Evolutionary conservation across 2,888 invertebrate genomes (phyloP).

Genomic region (Thera britannica): DNA sequence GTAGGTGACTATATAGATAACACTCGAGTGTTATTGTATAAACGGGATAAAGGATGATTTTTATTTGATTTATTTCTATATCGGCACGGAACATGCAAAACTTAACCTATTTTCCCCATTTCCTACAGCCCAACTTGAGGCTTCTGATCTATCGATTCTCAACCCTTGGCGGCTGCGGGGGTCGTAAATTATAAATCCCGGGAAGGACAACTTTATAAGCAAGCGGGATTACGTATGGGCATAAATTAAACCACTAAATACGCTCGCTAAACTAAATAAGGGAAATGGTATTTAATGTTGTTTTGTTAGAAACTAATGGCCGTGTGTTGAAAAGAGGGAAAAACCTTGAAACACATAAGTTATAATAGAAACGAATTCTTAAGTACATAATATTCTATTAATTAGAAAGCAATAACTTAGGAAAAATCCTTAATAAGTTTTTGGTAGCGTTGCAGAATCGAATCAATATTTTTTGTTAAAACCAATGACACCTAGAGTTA

Average conservation of each 20-base stretch:
- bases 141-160: slow-evolving; percentile 42
- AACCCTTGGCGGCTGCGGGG: slow-evolving; percentile 34
- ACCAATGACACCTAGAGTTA: too few relatives aligned
- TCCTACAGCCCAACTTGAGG: slow-evolving; percentile 25
- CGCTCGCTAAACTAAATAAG: slow-evolving; percentile 28
- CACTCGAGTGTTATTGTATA: too few relatives aligned
- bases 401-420: too few relatives aligned
- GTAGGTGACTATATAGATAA: too few relatives aligned
- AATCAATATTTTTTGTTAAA: too few relatives aligned
- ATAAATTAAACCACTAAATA: slow-evolving; percentile 51
- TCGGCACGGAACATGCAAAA: slow-evolving; percentile 3
- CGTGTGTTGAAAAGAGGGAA: background rate
- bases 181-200: slow-evolving; percentile 47
- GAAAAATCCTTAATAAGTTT: too few relatives aligned
- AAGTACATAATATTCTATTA: too few relatives aligned
- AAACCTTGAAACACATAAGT: background rate
- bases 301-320: slow-evolving; percentile 10
- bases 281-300: slow-evolving; percentile 40
- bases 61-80: too few relatives aligned
- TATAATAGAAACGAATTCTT: background rate
- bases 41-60: too few relatives aligned
- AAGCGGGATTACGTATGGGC: slow-evolving; percentile 53
- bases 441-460: too few relatives aligned
- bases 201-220: slow-evolving; percentile 47
- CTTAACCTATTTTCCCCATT: slow-evolving; percentile 17